Percentiles rank a stretch among this genome's conserved stretches.
phyloP scores from a whole-genome alignment of 53 echinoderm and acorn worm genomes.

The Mesocentrotus franciscanus region DNA sequence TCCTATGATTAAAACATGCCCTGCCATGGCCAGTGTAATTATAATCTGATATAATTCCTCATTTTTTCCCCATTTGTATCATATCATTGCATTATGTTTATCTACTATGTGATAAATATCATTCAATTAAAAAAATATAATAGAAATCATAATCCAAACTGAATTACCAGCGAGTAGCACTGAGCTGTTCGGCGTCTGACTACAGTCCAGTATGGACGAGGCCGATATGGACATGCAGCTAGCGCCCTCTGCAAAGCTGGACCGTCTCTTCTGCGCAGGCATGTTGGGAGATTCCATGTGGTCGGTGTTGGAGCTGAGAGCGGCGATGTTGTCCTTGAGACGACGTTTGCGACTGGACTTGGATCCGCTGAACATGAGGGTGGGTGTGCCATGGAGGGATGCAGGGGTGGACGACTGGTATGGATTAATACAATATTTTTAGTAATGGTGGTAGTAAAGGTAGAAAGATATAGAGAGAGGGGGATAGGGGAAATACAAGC shows the following conservation, averaged over 20 bases:
- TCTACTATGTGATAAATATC: no score
- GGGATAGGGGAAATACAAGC: neutral
- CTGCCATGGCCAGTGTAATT: no score
- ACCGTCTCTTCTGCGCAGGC: slow-evolving; percentile 81
- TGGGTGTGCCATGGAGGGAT: slow-evolving; percentile 55
- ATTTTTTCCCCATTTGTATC: no score
- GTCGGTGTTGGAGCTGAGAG: slow-evolving; percentile 77
- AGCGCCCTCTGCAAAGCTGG: slow-evolving; percentile 74
- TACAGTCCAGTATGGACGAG: slow-evolving; percentile 90
- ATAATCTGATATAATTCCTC: neutral
- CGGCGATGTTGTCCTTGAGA: slow-evolving; percentile 91
- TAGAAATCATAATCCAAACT: neutral
- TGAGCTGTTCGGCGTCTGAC: slow-evolving; percentile 75
- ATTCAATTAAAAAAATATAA: no score
- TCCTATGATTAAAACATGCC: no score
- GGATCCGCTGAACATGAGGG: slow-evolving; percentile 34
- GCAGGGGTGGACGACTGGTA: slow-evolving; percentile 53
- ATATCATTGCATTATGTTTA: no score
- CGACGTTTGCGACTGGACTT: slow-evolving; percentile 71
- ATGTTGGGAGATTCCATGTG: slow-evolving; percentile 70
- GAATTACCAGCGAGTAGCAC: neutral
- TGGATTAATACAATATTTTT: neutral
- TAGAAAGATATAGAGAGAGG: neutral
- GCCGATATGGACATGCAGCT: slow-evolving; percentile 78
- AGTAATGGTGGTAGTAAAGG: neutral